These are phyloP conservation scores for Liolophura sinensis DNA, from an alignment of 1,140 invertebrate genomes.

Conservation along the genomic window DNA sequence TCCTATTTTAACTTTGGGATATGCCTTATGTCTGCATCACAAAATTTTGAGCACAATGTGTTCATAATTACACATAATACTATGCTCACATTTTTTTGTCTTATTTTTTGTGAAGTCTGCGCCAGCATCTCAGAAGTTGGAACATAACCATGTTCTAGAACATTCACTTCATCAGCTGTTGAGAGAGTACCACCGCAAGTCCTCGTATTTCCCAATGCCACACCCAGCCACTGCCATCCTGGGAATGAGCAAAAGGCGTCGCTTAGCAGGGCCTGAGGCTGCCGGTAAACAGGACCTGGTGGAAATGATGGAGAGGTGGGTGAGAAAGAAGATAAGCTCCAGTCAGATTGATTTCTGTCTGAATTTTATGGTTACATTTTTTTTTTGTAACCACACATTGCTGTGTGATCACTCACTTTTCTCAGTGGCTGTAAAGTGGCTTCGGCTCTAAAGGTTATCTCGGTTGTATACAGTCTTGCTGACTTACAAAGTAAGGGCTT, in stretches of 20 bases:
- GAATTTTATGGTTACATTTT: too few relatives aligned
- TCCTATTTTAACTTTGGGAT: too few relatives aligned
- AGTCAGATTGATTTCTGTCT: too few relatives aligned
- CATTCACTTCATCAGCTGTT: constrained; percentile 93
- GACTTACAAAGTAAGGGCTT: too few relatives aligned
- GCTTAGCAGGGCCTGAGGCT: constrained; percentile 87
- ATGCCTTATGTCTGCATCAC: too few relatives aligned
- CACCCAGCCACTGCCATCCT: constrained; percentile 91
- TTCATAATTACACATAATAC: background rate
- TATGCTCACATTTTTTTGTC: background rate
- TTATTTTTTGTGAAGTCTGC: constrained; percentile 27
- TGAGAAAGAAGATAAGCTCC: background rate
- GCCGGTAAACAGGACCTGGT: constrained; percentile 83
- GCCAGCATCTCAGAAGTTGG: constrained; percentile 62
- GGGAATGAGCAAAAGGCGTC: constrained; percentile 85
- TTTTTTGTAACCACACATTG: too few relatives aligned
- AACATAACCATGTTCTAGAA: constrained; percentile 94
- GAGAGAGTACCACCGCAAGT: constrained; percentile 87
- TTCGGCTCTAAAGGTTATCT: too few relatives aligned
- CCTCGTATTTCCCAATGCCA: constrained; percentile 90
- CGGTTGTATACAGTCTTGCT: too few relatives aligned
- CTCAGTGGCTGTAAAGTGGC: too few relatives aligned
- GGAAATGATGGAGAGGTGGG: constrained; percentile 79
- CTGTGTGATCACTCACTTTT: too few relatives aligned
- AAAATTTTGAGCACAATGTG: too few relatives aligned